A percentile compares a stretch with the other conserved stretches of the same genome.
Conservation (phyloP, 2,113 vertebrate genomes). For the Serinus canaria region DNA sequence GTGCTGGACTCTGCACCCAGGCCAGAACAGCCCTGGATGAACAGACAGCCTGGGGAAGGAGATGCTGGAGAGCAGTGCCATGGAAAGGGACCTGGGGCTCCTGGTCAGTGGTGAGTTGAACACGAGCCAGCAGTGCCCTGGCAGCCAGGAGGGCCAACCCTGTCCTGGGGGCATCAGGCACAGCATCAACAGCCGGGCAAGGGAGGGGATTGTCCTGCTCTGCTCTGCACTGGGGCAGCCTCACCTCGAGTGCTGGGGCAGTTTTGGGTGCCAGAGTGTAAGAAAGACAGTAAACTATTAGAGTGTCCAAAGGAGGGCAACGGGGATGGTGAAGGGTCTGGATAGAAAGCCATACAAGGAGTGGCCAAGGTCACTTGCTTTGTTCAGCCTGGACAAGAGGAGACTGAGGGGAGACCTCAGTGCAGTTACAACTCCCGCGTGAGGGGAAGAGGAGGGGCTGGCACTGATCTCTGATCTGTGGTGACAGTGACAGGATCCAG, state of each 20-base stretch:
- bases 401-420: neutral
- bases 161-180: neutral
- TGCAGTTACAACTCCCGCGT: neutral
- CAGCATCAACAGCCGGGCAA: accelerated
- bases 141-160: neutral
- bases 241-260: neutral
- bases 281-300: accelerated
- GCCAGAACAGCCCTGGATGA: neutral
- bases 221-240: accelerated
- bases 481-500: accelerated
- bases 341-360: accelerated
- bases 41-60: neutral
- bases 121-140: neutral
- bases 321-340: neutral
- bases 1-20: too few relatives aligned
- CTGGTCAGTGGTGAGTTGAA: accelerated
- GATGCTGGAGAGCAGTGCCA: accelerated
- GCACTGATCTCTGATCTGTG: neutral
- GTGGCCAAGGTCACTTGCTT: neutral
- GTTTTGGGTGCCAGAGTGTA: neutral
- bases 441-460: accelerated
- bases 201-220: neutral
- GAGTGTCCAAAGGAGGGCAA: neutral
- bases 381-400: neutral
- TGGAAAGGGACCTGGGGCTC: accelerated